Conservation (phyloP, 1,140 invertebrate species). For the Venustaconcha ellipsiformis region DNA sequence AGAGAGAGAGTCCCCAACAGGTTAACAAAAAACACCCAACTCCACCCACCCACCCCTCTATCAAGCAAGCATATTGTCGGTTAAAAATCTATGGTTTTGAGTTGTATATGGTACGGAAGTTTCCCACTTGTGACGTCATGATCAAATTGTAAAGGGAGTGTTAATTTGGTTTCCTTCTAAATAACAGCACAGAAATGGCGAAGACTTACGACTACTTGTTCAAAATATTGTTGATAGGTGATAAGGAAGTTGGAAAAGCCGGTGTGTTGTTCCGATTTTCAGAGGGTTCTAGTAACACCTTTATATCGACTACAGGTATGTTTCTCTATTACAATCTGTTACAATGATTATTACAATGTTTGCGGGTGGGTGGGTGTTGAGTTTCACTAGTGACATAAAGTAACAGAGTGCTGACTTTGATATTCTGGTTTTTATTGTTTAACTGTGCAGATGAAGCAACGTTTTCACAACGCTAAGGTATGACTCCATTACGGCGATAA, state of each 20-base stretch:
- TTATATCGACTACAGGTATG: conserved; percentile 77
- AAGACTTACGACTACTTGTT: conserved; percentile 99
- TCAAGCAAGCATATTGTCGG: too few species aligned
- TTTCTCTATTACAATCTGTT: neutral
- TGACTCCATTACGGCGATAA: too few species aligned
- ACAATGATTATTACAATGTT: neutral
- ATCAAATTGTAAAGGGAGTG: conserved; percentile 60
- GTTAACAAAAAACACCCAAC: too few species aligned
- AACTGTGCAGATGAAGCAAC: too few species aligned
- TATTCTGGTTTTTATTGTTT: too few species aligned
- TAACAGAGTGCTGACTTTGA: too few species aligned
- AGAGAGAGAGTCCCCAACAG: too few species aligned
- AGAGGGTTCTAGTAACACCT: conserved; percentile 98
- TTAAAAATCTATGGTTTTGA: too few species aligned
- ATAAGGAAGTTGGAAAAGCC: conserved; percentile 98
- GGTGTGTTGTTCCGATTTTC: conserved; percentile 98
- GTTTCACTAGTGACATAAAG: too few species aligned
- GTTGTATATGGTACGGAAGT: too few species aligned
- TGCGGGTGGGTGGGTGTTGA: conserved; percentile 16
- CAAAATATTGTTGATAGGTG: conserved; percentile 97
- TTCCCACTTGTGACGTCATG: conserved; percentile 26
- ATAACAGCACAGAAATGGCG: conserved; percentile 66
- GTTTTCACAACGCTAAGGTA: too few species aligned
- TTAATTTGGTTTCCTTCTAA: conserved; percentile 52
- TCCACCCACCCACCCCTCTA: too few species aligned